Conservation (phyloP, 1,140 invertebrate species). For the Megathymus violae region DNA sequence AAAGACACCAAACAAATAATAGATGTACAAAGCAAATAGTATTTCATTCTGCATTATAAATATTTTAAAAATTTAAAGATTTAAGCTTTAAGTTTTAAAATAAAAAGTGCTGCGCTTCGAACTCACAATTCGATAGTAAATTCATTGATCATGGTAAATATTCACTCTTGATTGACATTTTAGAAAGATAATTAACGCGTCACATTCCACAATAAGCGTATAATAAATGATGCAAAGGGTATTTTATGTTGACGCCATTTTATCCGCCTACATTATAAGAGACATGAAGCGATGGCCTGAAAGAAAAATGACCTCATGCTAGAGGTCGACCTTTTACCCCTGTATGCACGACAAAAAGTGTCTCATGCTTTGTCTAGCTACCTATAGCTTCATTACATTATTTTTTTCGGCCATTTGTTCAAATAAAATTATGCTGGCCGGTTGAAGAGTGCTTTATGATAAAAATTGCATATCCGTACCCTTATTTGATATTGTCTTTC, state of each 20-base stretch:
- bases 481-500: too few species aligned
- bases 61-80: too few species aligned
- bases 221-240: slow-evolving; percentile 18
- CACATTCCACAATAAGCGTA: slow-evolving; percentile 6
- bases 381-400: slow-evolving; percentile 31
- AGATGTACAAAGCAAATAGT: neutral
- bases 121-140: too few species aligned
- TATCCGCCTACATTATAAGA: slow-evolving; percentile 25
- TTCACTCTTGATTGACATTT: too few species aligned
- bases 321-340: slow-evolving; percentile 30
- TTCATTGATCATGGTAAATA: too few species aligned
- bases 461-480: too few species aligned
- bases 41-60: too few species aligned
- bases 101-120: too few species aligned
- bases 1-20: slow-evolving; percentile 18
- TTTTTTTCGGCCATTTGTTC: slow-evolving; percentile 20
- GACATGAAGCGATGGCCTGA: slow-evolving; percentile 20
- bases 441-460: neutral
- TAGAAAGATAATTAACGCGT: neutral
- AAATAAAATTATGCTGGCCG: slow-evolving; percentile 7
- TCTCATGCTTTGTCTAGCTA: slow-evolving; percentile 25
- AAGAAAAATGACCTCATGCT: slow-evolving; percentile 32
- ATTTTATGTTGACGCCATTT: slow-evolving; percentile 22
- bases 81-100: too few species aligned
- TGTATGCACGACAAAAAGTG: slow-evolving; percentile 26